These are phyloP conservation scores for Microtus pennsylvanicus DNA, from an alignment of 2,113 vertebrate genomes.

Conservation along the genomic window DNA sequence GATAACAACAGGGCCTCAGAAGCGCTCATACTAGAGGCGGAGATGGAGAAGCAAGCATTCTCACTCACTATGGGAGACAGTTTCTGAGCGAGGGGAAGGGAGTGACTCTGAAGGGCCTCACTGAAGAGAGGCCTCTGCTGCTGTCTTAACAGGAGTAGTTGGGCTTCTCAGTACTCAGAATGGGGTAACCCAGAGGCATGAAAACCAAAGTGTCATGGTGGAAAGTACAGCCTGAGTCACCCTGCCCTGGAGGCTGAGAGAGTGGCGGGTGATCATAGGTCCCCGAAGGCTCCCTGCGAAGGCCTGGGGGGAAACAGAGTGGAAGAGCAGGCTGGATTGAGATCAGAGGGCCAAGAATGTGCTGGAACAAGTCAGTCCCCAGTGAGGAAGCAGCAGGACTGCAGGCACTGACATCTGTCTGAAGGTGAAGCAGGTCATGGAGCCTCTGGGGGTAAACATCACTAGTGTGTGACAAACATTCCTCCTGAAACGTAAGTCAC, in stretches of 20 bases:
- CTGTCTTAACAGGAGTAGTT: not conserved
- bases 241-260: not conserved
- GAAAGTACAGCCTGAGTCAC: not conserved
- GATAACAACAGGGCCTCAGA: not conserved
- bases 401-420: not conserved
- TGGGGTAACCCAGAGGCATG: not conserved
- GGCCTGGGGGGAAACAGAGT: fast-evolving
- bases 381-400: not conserved
- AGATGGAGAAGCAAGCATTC: not conserved
- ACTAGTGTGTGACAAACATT: not conserved
- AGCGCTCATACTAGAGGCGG: not conserved
- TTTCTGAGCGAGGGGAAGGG: not conserved
- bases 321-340: not conserved
- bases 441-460: not conserved
- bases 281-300: not conserved
- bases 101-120: not conserved
- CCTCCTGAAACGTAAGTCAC: not conserved
- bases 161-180: not conserved
- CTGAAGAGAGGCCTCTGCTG: not conserved
- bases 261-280: too few species aligned
- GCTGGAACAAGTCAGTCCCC: fast-evolving
- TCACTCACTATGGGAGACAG: too few species aligned
- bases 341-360: not conserved
- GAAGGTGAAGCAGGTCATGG: not conserved
- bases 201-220: not conserved